Percentiles rank a stretch among this genome's conserved stretches.
Evolutionary conservation across 2,888 invertebrate genomes (phyloP).

Genomic region (Ophion obscuratus): DNA sequence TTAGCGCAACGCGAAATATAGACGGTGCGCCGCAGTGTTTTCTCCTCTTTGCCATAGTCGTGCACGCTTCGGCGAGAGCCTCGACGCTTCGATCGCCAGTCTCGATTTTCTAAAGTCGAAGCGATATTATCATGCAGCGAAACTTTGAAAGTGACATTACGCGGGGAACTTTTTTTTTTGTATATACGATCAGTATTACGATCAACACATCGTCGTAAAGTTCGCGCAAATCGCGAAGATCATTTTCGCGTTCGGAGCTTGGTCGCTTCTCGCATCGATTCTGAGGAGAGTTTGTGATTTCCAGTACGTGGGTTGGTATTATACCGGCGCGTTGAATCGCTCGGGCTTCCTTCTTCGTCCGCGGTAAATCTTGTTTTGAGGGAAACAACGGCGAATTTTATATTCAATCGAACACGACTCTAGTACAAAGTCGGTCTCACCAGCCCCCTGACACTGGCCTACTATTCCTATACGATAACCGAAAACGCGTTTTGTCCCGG

Average conservation of each 20-base stretch:
- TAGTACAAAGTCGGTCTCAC: constrained; percentile 69
- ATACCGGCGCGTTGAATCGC: constrained; percentile 84
- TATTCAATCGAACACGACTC: not conserved
- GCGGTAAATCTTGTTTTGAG: constrained; percentile 82
- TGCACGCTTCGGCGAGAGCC: constrained; percentile 82
- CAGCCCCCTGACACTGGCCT: too few relatives aligned
- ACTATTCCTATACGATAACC: too few relatives aligned
- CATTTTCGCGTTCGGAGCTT: constrained; percentile 72
- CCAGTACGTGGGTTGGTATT: constrained; percentile 85
- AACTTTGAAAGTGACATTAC: not conserved
- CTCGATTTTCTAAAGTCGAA: constrained; percentile 79
- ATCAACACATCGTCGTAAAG: constrained; percentile 80
- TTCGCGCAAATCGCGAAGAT: constrained; percentile 80
- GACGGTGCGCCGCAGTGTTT: constrained; percentile 84
- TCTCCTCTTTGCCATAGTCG: constrained; percentile 79
- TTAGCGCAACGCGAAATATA: constrained; percentile 86
- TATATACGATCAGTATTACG: constrained; percentile 68
- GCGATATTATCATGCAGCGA: not conserved
- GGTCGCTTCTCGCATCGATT: constrained; percentile 14
- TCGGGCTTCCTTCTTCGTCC: constrained; percentile 84
- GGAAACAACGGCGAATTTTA: not conserved
- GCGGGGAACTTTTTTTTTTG: not conserved
- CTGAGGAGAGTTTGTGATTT: constrained; percentile 78
- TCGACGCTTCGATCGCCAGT: constrained; percentile 78
- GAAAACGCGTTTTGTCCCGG: too few relatives aligned